These are phyloP conservation scores for Heliconius hewitsoni DNA, from an alignment of 1,140 invertebrate species.

Conservation along the genomic window DNA sequence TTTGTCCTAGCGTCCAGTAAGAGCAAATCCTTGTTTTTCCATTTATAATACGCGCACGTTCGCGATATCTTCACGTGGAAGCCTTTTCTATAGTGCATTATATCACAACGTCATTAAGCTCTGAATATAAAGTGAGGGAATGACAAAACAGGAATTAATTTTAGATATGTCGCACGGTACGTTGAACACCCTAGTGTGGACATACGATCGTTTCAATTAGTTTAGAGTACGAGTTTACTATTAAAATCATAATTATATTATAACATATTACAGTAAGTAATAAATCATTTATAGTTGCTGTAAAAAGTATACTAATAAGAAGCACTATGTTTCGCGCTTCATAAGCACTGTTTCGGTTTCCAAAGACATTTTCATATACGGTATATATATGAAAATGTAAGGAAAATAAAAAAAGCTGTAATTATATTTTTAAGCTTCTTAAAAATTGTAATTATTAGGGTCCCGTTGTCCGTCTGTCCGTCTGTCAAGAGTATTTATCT, in stretches of 20 bases:
- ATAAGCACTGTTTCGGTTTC: no score
- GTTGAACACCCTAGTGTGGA: slow-evolving; percentile 66
- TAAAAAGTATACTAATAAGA: neutral
- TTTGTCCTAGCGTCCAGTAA: slow-evolving; percentile 75
- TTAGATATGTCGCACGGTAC: slow-evolving; percentile 78
- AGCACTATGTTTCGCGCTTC: no score
- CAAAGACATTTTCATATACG: no score
- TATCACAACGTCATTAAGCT: slow-evolving; percentile 73
- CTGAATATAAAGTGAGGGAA: slow-evolving; percentile 78
- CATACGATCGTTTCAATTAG: slow-evolving; percentile 28
- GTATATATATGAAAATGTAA: no score
- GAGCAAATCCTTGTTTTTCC: slow-evolving; percentile 78
- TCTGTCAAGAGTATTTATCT: no score
- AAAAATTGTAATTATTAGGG: neutral
- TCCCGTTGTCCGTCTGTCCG: no score
- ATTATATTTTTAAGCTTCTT: no score
- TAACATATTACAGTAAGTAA: neutral
- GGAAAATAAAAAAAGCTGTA: no score
- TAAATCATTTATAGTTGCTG: neutral
- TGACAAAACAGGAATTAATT: slow-evolving; percentile 81
- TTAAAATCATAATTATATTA: neutral
- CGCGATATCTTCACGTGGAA: slow-evolving; percentile 66
- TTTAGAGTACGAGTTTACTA: neutral
- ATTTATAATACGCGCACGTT: slow-evolving; percentile 67
- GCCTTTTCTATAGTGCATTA: slow-evolving; percentile 69